Percentiles rank a stretch among this genome's conserved stretches.
These are phyloP conservation scores for Globodera rostochiensis DNA, from an alignment of 1,140 invertebrate genomes.

Conservation along the genomic window DNA sequence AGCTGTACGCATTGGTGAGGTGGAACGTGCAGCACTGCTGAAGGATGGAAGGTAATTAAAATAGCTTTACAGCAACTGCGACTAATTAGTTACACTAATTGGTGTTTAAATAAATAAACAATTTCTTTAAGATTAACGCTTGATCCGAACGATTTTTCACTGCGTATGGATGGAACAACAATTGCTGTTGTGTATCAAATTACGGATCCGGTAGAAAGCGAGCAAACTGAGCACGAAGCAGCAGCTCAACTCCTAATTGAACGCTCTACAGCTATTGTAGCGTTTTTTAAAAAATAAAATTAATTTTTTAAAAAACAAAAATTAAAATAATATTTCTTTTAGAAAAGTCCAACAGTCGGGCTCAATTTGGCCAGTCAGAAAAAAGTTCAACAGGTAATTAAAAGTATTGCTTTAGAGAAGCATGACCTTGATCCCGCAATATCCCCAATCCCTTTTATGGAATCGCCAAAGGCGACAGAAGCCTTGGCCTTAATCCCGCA, in stretches of 20 bases:
- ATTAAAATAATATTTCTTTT: background rate
- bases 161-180: background rate
- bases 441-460: no score
- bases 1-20: background rate
- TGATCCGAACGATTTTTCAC: background rate
- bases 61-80: no score
- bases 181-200: background rate
- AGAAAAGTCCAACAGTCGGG: background rate
- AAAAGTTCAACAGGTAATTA: background rate
- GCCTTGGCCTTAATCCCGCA: no score
- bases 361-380: background rate
- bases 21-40: background rate
- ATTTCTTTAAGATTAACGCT: background rate
- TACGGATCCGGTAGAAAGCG: background rate
- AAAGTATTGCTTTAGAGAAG: no score
- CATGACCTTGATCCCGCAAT: no score
- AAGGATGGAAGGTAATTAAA: background rate
- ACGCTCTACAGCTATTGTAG: background rate
- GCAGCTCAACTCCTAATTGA: background rate
- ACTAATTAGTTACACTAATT: no score
- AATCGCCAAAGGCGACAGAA: no score
- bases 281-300: background rate
- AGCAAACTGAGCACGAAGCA: background rate
- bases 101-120: no score
- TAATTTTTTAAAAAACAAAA: background rate